These are phyloP conservation scores for Psittacula derbiana DNA, from an alignment of 2,797 vertebrate genomes.

Conservation along the genomic window DNA sequence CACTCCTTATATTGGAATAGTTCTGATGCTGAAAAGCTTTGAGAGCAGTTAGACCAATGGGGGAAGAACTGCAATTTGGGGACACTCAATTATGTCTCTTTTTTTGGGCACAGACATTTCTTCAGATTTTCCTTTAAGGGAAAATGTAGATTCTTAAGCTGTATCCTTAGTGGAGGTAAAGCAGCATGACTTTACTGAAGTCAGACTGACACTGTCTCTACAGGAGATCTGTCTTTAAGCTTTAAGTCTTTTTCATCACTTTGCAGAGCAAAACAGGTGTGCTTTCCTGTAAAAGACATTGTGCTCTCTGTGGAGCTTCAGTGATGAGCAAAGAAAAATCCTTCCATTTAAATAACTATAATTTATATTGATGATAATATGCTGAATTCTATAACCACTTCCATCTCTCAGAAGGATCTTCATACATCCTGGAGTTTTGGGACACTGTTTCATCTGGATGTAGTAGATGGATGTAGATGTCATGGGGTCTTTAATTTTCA, in stretches of 20 bases:
- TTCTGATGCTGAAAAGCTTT: not conserved
- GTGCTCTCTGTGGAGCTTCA: not conserved
- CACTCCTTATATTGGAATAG: not conserved
- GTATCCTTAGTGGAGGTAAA: not conserved
- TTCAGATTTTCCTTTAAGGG: not conserved
- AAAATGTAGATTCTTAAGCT: not conserved
- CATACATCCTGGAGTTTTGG: slow-evolving; percentile 49
- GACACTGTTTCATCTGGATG: slow-evolving; percentile 1
- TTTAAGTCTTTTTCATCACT: not conserved
- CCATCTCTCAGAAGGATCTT: slow-evolving; percentile 2
- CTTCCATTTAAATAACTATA: slow-evolving; percentile 16
- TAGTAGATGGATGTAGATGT: slow-evolving; percentile 50
- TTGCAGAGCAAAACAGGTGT: not conserved
- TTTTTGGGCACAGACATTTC: not conserved
- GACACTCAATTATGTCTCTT: not conserved
- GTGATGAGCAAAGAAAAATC: not conserved
- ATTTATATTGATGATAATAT: slow-evolving; percentile 9
- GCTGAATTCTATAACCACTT: slow-evolving; percentile 22
- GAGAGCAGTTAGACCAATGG: not conserved
- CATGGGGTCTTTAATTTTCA: slow-evolving; percentile 69
- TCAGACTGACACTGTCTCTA: not conserved
- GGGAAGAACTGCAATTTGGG: not conserved
- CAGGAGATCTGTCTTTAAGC: not conserved
- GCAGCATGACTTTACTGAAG: not conserved
- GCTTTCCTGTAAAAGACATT: not conserved